phyloP scores from a whole-genome alignment of 2,113 vertebrate genomes.

The Chaenocephalus aceratus region DNA sequence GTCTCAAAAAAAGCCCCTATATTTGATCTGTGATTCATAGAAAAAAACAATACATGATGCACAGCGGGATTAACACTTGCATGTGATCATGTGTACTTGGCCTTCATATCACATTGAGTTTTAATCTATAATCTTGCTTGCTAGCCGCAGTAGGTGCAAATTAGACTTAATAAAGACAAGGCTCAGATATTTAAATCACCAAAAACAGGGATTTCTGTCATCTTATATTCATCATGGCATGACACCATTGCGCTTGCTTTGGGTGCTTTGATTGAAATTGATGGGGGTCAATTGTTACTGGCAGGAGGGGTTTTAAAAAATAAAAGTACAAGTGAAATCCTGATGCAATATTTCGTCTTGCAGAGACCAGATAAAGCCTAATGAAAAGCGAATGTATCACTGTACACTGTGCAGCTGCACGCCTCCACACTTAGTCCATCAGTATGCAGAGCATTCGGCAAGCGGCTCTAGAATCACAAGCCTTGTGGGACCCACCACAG shows the following conservation, averaged over 20 bases:
- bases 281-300: slow-evolving; percentile 59
- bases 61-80: not conserved
- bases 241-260: slow-evolving; percentile 23
- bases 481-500: slow-evolving; percentile 62
- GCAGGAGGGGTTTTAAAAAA: slow-evolving; percentile 47
- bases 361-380: slow-evolving; percentile 45
- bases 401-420: slow-evolving; percentile 42
- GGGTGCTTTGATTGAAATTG: slow-evolving; percentile 52
- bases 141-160: slow-evolving; percentile 25
- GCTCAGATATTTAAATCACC: slow-evolving; percentile 43
- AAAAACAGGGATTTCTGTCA: slow-evolving; percentile 55
- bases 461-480: slow-evolving; percentile 53
- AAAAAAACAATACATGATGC: not conserved
- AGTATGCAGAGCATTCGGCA: slow-evolving; percentile 67
- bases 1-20: not conserved
- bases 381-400: slow-evolving; percentile 54
- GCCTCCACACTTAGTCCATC: slow-evolving; percentile 63
- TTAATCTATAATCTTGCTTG: slow-evolving; percentile 24
- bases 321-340: slow-evolving; percentile 57
- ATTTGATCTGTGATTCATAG: slow-evolving; percentile 3
- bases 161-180: slow-evolving; percentile 60
- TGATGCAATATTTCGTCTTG: slow-evolving; percentile 69
- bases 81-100: slow-evolving; percentile 2
- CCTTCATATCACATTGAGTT: slow-evolving; percentile 20
- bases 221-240: slow-evolving; percentile 49